phyloP scores from a whole-genome alignment of 1,140 invertebrate species.

The Papilio dardanus region DNA sequence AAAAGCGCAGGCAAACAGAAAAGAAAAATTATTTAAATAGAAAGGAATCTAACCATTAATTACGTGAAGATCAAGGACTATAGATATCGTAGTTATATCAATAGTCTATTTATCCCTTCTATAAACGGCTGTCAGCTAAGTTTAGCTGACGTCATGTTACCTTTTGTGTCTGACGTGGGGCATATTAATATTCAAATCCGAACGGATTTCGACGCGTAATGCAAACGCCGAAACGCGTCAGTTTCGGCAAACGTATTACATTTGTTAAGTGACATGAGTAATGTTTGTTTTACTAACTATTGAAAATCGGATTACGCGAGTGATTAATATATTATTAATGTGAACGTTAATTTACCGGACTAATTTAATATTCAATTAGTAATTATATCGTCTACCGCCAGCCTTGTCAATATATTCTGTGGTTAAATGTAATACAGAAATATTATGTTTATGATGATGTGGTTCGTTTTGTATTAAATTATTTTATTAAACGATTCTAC shows the following conservation, averaged over 20 bases:
- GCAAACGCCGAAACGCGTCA: background rate
- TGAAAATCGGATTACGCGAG: slow-evolving; percentile 5
- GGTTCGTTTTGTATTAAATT: background rate
- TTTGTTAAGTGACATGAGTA: slow-evolving; percentile 8
- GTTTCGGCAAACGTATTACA: slow-evolving; percentile 7
- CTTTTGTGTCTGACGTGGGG: background rate
- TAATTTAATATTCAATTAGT: slow-evolving; percentile 14
- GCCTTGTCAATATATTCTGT: background rate
- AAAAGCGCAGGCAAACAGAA: too few relatives aligned
- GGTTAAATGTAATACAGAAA: background rate
- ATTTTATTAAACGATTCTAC: background rate
- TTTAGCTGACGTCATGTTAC: slow-evolving; percentile 12
- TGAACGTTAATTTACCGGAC: background rate
- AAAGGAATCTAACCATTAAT: background rate
- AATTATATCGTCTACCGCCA: background rate
- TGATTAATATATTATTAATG: slow-evolving; percentile 10
- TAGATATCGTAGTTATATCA: background rate
- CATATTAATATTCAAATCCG: background rate
- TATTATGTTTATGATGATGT: background rate
- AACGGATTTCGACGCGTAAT: background rate
- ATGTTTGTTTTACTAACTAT: slow-evolving; percentile 4
- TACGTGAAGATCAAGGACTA: background rate
- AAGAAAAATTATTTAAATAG: background rate
- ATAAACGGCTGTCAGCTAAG: background rate
- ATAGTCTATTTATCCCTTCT: background rate